These are phyloP conservation scores for Saturnia pavonia DNA, from an alignment of 2,888 invertebrate species.

Conservation along the genomic window DNA sequence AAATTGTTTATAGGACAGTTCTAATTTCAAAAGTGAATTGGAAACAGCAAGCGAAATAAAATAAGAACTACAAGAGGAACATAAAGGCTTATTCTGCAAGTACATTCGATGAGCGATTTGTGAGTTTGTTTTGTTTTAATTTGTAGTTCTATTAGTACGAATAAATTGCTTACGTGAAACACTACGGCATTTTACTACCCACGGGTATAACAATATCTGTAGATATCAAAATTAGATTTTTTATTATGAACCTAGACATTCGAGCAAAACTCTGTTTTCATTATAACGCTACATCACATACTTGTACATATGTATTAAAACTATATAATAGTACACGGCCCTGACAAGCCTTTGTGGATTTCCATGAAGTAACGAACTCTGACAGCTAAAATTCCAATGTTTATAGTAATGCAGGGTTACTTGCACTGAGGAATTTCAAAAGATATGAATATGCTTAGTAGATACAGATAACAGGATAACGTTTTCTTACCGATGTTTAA, in stretches of 20 bases:
- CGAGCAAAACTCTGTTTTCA: background rate
- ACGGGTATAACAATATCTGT: no score
- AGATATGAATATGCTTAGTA: background rate
- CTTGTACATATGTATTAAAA: background rate
- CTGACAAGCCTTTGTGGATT: slow-evolving; percentile 6
- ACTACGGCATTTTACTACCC: no score
- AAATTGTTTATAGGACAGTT: no score
- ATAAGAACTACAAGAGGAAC: no score
- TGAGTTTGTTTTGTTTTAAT: no score
- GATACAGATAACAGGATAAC: background rate
- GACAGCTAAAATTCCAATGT: slow-evolving; percentile 2
- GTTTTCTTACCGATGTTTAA: background rate
- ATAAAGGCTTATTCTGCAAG: no score
- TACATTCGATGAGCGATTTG: no score
- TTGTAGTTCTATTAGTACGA: no score
- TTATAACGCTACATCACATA: background rate
- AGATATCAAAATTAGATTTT: no score
- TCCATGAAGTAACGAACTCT: slow-evolving; percentile 7
- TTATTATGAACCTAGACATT: background rate
- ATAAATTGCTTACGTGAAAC: no score
- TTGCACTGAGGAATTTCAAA: background rate
- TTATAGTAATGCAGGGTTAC: slow-evolving; percentile 2
- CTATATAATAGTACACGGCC: background rate
- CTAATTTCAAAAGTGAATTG: no score
- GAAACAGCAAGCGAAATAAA: no score